Conservation (phyloP, 1,140 invertebrate species). For the Drosophila simulans region DNA sequence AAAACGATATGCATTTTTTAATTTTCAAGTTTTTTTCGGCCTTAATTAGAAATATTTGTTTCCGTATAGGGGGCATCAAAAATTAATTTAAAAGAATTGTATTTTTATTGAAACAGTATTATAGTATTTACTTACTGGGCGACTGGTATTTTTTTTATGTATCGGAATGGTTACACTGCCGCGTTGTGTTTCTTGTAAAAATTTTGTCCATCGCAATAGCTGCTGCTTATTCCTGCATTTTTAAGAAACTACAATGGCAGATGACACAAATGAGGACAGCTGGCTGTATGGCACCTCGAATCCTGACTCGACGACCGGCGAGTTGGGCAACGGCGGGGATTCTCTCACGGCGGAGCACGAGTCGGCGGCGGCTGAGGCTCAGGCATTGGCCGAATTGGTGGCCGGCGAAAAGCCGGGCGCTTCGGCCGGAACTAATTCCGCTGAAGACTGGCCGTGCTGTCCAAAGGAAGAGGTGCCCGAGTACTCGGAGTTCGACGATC, state of each 20-base stretch:
- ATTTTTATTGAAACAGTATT: not conserved
- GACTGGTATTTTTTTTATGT: not conserved
- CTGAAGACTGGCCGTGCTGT: conserved; percentile 20
- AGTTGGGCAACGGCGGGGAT: conserved; percentile 61
- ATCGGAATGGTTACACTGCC: not conserved
- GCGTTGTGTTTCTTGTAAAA: not conserved
- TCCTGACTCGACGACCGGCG: conserved; percentile 83
- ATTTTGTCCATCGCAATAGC: not conserved
- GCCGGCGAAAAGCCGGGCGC: conserved; percentile 52
- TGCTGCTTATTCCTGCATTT: not conserved
- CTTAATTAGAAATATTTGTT: too few relatives aligned
- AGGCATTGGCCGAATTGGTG: conserved; percentile 77
- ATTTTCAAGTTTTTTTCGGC: too few relatives aligned
- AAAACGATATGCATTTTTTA: too few relatives aligned
- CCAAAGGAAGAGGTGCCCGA: conserved; percentile 65
- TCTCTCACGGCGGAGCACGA: conserved; percentile 57
- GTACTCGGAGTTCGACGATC: conserved; percentile 77
- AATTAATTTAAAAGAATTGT: too few relatives aligned
- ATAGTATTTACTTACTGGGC: not conserved
- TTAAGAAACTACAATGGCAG: conserved; percentile 83
- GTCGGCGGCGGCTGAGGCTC: conserved; percentile 83
- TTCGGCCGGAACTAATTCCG: not conserved
- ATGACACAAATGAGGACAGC: conserved; percentile 89
- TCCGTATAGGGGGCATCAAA: too few relatives aligned
- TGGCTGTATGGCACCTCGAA: conserved; percentile 90